phyloP scores from a whole-genome alignment of 1,140 invertebrate species.

The Drosophila arawakana region DNA sequence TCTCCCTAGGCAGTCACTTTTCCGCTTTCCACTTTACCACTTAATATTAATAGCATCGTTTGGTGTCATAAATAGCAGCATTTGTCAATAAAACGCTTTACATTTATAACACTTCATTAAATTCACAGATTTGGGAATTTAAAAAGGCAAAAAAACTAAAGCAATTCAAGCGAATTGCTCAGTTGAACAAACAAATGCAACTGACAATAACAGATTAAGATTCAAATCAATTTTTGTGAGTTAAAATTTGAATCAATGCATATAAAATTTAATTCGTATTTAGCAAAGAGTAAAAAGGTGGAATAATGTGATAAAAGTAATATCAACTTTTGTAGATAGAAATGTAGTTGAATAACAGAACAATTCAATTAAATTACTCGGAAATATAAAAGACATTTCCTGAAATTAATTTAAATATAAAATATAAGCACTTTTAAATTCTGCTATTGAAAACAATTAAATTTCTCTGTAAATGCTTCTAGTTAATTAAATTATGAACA shows the following conservation, averaged over 20 bases:
- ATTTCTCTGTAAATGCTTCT: too few relatives aligned
- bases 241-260: not conserved
- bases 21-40: not conserved
- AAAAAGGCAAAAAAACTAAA: constrained; percentile 11
- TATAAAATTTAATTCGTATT: not conserved
- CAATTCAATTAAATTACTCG: too few relatives aligned
- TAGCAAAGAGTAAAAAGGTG: not conserved
- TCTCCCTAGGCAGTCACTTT: not conserved
- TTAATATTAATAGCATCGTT: constrained; percentile 27
- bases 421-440: too few relatives aligned
- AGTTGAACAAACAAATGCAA: constrained; percentile 6
- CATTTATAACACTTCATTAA: constrained; percentile 47
- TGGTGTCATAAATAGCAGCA: constrained; percentile 11
- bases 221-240: not conserved
- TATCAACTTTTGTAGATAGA: too few relatives aligned
- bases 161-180: constrained; percentile 12
- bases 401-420: too few relatives aligned
- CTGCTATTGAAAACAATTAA: too few relatives aligned
- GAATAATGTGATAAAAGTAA: too few relatives aligned
- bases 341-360: too few relatives aligned
- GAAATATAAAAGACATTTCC: too few relatives aligned
- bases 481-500: too few relatives aligned
- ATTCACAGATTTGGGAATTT: not conserved
- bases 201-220: constrained; percentile 24
- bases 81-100: constrained; percentile 31